Conservation (phyloP, 2,113 vertebrate species). For the Nesogale talazaci region DNA sequence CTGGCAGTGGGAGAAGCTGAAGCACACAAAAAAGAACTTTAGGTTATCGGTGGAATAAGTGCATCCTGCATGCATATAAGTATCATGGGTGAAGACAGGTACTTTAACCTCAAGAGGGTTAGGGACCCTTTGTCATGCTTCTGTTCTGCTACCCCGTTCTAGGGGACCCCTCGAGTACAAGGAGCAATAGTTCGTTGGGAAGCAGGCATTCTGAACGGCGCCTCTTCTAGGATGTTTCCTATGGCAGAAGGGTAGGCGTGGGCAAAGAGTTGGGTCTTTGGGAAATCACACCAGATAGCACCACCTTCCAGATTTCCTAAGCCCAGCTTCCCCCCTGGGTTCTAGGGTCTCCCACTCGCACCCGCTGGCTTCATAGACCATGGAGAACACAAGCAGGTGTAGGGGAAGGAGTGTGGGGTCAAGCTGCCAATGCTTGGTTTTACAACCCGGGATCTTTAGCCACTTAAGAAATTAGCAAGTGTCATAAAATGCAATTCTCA, state of each 20-base stretch:
- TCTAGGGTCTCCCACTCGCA: background rate
- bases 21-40: background rate
- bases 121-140: background rate
- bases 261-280: background rate
- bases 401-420: background rate
- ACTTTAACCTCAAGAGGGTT: background rate
- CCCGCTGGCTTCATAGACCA: background rate
- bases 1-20: background rate
- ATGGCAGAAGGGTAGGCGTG: background rate
- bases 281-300: background rate
- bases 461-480: slow-evolving; percentile 43
- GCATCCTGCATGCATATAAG: background rate
- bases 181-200: background rate
- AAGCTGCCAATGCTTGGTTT: background rate
- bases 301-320: background rate
- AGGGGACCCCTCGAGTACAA: background rate
- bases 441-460: slow-evolving; percentile 18
- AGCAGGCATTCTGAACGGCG: background rate
- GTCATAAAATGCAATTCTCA: slow-evolving; percentile 10
- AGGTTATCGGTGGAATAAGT: background rate
- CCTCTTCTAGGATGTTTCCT: background rate
- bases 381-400: accelerated
- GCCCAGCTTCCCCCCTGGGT: background rate
- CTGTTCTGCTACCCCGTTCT: background rate
- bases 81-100: background rate